Conservation (phyloP, 2,888 invertebrate genomes). For the Loripinus fragilis region DNA sequence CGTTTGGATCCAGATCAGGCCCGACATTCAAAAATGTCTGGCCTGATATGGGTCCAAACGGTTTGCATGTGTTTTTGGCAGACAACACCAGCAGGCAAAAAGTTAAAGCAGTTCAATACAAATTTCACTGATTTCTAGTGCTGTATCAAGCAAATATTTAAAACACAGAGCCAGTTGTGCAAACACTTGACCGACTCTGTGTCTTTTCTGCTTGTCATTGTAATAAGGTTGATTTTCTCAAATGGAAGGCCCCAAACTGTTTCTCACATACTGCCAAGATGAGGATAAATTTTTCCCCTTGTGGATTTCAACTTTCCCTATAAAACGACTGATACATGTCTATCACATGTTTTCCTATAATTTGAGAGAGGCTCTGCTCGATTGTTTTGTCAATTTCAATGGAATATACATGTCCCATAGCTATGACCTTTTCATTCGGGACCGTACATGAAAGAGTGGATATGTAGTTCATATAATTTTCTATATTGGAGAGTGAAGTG, state of each 20-base stretch:
- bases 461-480: constrained; percentile 17
- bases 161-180: no score
- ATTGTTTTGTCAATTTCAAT: constrained; percentile 16
- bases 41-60: no score
- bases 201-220: no score
- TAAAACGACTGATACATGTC: neutral
- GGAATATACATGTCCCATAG: constrained; percentile 10
- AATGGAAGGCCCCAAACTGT: neutral
- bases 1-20: no score
- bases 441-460: neutral
- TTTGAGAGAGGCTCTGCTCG: neutral
- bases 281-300: constrained; percentile 8
- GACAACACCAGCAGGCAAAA: no score
- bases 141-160: no score
- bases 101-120: no score
- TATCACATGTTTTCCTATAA: constrained; percentile 12
- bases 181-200: no score
- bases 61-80: no score
- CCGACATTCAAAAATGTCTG: no score
- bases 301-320: constrained; percentile 18
- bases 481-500: constrained; percentile 13
- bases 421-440: constrained; percentile 6
- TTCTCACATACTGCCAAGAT: constrained; percentile 7
- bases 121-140: no score
- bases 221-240: no score